Percentiles rank a stretch among this genome's conserved stretches.
Conservation (phyloP, 2,113 vertebrate genomes). For the Anseranas semipalmata region DNA sequence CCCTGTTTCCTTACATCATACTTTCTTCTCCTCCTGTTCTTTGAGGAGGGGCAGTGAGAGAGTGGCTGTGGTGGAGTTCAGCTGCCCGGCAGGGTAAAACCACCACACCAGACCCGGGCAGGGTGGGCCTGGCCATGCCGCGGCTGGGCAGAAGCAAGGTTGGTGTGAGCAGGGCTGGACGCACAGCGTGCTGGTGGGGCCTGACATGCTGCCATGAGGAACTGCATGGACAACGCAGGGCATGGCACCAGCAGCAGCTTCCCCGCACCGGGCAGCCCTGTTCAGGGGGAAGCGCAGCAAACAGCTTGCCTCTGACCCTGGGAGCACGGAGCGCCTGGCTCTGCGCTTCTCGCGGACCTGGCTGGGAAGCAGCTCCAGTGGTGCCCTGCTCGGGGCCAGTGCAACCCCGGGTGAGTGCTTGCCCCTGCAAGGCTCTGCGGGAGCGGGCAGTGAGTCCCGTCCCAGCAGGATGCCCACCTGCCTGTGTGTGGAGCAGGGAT, state of each 20-base stretch:
- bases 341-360: background rate
- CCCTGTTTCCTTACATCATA: too few species aligned
- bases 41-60: too few species aligned
- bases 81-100: too few species aligned
- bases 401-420: background rate
- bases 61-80: too few species aligned
- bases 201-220: background rate
- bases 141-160: too few species aligned
- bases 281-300: accelerated
- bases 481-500: accelerated
- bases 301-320: background rate
- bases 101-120: too few species aligned
- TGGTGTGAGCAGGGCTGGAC: background rate
- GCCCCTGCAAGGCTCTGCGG: background rate
- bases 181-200: accelerated
- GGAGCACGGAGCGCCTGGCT: background rate
- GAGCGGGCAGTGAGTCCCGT: background rate
- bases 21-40: too few species aligned
- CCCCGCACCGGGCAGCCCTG: accelerated
- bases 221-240: accelerated
- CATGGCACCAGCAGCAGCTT: background rate
- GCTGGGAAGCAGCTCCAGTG: background rate
- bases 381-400: too few species aligned
- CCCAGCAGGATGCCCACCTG: background rate
- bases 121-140: background rate